Conservation (phyloP, 2,888 invertebrate species). For the Dicyrtomina minuta region DNA sequence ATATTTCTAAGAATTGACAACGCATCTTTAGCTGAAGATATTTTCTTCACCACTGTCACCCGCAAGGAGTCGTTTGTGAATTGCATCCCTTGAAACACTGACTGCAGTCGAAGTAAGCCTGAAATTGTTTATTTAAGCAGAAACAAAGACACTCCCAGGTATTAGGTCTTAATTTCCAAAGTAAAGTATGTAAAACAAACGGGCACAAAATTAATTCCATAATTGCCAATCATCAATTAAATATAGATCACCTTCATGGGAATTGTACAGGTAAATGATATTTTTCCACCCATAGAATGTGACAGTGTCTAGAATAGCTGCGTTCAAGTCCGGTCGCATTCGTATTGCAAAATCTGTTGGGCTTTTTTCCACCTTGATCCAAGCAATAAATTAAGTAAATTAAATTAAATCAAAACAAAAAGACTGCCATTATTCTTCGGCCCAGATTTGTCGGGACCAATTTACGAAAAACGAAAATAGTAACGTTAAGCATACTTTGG, state of each 20-base stretch:
- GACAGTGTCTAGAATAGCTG: slow-evolving; percentile 91
- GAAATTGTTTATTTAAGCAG: no score
- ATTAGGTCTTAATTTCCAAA: no score
- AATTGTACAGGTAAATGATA: slow-evolving; percentile 86
- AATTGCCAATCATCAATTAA: neutral
- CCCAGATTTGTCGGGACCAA: no score
- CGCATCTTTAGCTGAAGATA: slow-evolving; percentile 82
- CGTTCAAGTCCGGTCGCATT: slow-evolving; percentile 92
- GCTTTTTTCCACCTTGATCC: slow-evolving; percentile 8
- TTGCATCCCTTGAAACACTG: slow-evolving; percentile 84
- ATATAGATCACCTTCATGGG: slow-evolving; percentile 73
- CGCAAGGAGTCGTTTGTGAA: slow-evolving; percentile 82
- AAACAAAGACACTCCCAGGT: slow-evolving; percentile 53
- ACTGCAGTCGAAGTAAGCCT: slow-evolving; percentile 87
- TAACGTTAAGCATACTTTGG: slow-evolving; percentile 34
- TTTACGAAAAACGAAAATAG: no score
- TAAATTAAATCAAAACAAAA: no score
- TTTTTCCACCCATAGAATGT: slow-evolving; percentile 86
- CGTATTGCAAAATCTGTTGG: slow-evolving; percentile 77
- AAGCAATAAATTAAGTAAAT: neutral
- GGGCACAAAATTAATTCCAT: no score
- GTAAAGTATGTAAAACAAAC: no score
- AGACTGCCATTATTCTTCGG: no score
- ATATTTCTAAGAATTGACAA: slow-evolving; percentile 80
- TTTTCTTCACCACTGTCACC: slow-evolving; percentile 82